Evolutionary conservation across 2,797 vertebrate species (phyloP), one percentile per base, ranked within the genome.

Genomic region (Myripristis jacobus): DNA sequence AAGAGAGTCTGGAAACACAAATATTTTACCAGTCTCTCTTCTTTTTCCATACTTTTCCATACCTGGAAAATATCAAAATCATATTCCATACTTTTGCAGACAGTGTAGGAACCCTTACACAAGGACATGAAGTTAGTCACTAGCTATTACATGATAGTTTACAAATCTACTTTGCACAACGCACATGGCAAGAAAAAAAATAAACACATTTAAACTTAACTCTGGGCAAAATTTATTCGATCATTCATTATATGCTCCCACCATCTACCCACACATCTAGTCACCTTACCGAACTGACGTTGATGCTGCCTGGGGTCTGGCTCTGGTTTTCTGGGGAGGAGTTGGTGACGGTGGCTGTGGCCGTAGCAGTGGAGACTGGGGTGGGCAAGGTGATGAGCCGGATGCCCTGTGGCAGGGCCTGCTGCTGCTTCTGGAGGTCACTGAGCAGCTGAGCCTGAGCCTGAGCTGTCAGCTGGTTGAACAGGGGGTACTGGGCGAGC

Each of bases 401-500:
- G 64, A 97, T 95, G 18, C 95, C 90, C 85, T 95, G 95, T 0
- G 91, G 86, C 25, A 94, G 80, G 10, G 70, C 88, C 56, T 95
- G 89, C 76, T 92, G 92, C 83, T 94, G 94, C 81, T 94, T 94
- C 87, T 94, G 94, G 74, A 95, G 91, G 79, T 95, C 94, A 0
- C 44, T 92, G 70, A 95, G 80, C 75, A 95, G 85, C 88, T 93
- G 93, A 15, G 88, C 89, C 85, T 92, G 91, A 29, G 91, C 95
- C 87, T 95, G 96, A 29, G 95, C 92, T 1, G 94, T 94, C 6
- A 94, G 83, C 89, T 96, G 97, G 85, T 94, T 95, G 88, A 99
- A 98, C 87, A 99, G 95, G 0, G 97, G 93, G 6, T 96, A 98
- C 21, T 97, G 96, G 24, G 97, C 90, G 55, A 98, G 95, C 92